These are phyloP conservation scores for Limenitis camilla DNA, from an alignment of 2,888 invertebrate species.

Conservation along the genomic window DNA sequence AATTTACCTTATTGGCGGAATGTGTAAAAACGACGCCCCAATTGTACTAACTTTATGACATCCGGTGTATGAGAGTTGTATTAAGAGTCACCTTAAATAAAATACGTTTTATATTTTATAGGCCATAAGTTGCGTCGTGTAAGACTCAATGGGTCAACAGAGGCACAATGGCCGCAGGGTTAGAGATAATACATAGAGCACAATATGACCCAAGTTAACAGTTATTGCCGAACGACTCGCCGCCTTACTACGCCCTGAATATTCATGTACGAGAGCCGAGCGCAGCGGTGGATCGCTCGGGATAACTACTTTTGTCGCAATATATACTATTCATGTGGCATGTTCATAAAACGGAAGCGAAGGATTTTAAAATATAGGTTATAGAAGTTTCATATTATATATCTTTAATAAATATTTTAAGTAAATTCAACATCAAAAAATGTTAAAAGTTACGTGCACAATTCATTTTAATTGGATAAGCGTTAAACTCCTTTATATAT, in stretches of 20 bases:
- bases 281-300: constrained; percentile 38
- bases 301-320: constrained; percentile 31
- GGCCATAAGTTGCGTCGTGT: constrained; percentile 7
- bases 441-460: too few species aligned
- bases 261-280: constrained; percentile 55
- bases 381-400: constrained; percentile 6
- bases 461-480: too few species aligned
- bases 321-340: constrained; percentile 30
- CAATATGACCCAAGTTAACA: constrained; percentile 58
- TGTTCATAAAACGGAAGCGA: constrained; percentile 24
- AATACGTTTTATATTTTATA: constrained; percentile 8
- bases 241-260: constrained; percentile 52
- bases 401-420: constrained; percentile 1
- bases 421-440: not conserved
- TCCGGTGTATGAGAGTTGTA: not conserved
- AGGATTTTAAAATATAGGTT: constrained; percentile 12
- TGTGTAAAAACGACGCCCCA: constrained; percentile 16
- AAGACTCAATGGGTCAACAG: constrained; percentile 26
- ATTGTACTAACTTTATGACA: constrained; percentile 9
- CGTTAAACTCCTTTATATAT: not conserved
- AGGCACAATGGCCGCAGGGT: constrained; percentile 36
- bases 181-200: constrained; percentile 38
- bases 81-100: constrained; percentile 7
- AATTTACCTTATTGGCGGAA: constrained; percentile 22
- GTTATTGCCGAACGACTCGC: constrained; percentile 54